Evolutionary conservation across 1,140 invertebrate species (phyloP), one percentile per base, ranked within the genome.

Genomic region (Danaus melanippus): DNA sequence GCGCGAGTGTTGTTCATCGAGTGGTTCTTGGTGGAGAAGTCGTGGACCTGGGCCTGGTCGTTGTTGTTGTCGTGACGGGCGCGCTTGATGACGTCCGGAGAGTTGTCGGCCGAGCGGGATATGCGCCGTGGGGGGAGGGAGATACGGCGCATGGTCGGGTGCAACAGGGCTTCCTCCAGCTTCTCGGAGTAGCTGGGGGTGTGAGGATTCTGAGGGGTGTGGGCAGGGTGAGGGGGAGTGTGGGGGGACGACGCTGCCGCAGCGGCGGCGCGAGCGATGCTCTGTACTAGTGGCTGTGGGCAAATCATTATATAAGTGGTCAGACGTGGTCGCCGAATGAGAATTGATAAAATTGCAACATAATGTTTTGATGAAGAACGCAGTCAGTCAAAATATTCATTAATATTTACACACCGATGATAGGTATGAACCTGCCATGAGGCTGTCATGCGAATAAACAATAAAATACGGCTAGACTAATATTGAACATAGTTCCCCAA

Each of bases 11-110:
- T 67, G 84, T 87, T 81, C 47, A 90, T 73, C 45, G 90, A 88
- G 67, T 86, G 75, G 59, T 76, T 79, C 64, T 90, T 92, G 64
- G 92, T 92, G 41, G 92, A 93, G 75, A 94, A 94, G 73, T 94
- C 93, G 57, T 85, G 79, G 52, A 84, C 74, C 51, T 84, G 82
- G 0, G 79, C 76, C 67, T 90, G 89, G 52, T 90, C 89, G 71
- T 87, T 91, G 89, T 66, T 91, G 82, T 76, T 91, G 82, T 84
- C 91, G 87, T 86, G 91, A 67, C 74, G 86, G 0, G 76, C 79
- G 60, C 84, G 85, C 71, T 88, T 86, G 79, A 81, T 90, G 74
- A 75, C 86, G 75, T 90, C 91, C 47, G 87, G 91, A 68, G 89
- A 84, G 87, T 87, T 83, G 86, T 86, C 91, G 63, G 89, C 89